Conservation (phyloP, 2,113 vertebrate species). For the Lutjanus erythropterus region DNA sequence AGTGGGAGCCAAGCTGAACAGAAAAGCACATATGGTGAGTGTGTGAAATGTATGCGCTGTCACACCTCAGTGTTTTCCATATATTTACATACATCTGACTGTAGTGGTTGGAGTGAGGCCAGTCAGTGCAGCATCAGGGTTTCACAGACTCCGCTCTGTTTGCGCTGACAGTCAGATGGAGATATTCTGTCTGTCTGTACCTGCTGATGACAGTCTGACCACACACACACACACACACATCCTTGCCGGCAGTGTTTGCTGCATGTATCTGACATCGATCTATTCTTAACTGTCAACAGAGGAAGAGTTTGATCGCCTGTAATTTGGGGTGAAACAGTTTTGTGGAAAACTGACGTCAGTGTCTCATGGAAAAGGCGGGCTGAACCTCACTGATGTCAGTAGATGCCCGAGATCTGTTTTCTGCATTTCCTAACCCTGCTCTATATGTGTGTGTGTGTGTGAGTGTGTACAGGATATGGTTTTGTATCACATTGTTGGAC, state of each 20-base stretch:
- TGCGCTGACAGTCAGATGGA: background rate
- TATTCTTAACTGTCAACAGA: constrained; percentile 53
- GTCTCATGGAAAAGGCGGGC: constrained; percentile 65
- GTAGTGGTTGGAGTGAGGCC: constrained; percentile 4
- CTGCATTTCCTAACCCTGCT: constrained; percentile 58
- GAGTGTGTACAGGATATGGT: constrained; percentile 38
- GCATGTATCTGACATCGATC: constrained; percentile 25
- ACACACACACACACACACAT: too few species aligned
- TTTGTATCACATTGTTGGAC: constrained; percentile 47
- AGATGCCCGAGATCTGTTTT: constrained; percentile 72
- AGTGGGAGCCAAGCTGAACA: background rate
- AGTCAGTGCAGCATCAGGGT: background rate
- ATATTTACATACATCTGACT: constrained; percentile 62
- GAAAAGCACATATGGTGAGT: background rate
- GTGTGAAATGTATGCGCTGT: constrained; percentile 57
- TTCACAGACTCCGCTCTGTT: constrained; percentile 11
- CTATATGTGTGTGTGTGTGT: constrained; percentile 18
- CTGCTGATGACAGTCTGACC: constrained; percentile 9
- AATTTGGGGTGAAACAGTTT: constrained; percentile 63
- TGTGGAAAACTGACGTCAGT: constrained; percentile 76
- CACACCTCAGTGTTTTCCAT: constrained; percentile 63
- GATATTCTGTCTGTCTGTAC: background rate
- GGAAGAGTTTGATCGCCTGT: constrained; percentile 61
- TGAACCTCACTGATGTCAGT: constrained; percentile 57
- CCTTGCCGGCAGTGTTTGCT: too few species aligned